Percentiles rank a stretch among this genome's conserved stretches.
These are phyloP conservation scores for Strigamia crassipes DNA, from an alignment of 2,888 invertebrate genomes.

Conservation along the genomic window DNA sequence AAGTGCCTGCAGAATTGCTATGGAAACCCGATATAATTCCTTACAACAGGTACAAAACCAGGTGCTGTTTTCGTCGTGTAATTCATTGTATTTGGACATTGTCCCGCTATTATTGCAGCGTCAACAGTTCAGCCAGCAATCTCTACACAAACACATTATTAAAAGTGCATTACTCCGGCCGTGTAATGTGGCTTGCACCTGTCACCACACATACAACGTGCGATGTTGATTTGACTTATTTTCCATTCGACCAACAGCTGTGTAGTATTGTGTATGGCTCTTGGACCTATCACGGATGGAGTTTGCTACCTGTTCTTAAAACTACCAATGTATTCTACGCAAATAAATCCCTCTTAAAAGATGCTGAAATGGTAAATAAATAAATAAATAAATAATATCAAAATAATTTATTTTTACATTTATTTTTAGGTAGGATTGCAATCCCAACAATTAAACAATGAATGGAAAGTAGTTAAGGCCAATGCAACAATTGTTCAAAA, in stretches of 20 bases:
- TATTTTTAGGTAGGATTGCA: constrained; percentile 6
- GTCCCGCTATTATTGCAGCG: not conserved
- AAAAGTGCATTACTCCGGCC: not conserved
- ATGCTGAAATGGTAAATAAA: not conserved
- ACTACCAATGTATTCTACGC: not conserved
- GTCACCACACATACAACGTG: not conserved
- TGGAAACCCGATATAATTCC: constrained; percentile 1
- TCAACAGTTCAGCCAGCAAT: not conserved
- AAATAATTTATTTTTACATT: no score
- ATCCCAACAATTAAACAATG: not conserved
- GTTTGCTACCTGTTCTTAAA: not conserved
- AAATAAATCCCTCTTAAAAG: not conserved
- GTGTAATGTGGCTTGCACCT: not conserved
- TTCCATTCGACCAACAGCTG: constrained; percentile 14
- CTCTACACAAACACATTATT: not conserved
- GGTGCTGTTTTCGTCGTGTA: not conserved
- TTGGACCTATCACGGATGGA: constrained; percentile 29
- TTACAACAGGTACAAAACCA: not conserved
- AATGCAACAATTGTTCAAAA: not conserved
- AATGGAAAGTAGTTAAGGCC: constrained; percentile 3
- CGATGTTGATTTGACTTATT: not conserved
- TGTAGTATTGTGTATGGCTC: not conserved
- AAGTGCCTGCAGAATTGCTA: not conserved
- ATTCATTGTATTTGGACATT: not conserved
- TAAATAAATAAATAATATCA: no score